Evolutionary conservation across 2,113 vertebrate genomes (phyloP), one percentile per base, ranked within the genome.

Genomic region (Odocoileus hemionus): DNA sequence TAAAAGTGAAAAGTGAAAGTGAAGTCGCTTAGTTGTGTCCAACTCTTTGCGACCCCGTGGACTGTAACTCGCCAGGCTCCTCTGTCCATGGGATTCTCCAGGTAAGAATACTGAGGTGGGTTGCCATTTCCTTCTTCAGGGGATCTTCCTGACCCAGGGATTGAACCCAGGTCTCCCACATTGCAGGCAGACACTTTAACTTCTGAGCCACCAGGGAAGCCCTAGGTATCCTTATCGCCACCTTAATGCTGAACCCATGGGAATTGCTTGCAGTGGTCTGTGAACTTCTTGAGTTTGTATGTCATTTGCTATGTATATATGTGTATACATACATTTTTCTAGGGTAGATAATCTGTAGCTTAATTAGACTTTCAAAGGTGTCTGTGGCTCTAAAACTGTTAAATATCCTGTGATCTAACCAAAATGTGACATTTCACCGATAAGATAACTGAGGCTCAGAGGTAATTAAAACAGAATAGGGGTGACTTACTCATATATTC

Each of bases 351-450:
- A 47, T 39, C 45, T 58, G 2, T 92, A 82, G 52, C 43, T 82
- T 78, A 64, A 54, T 61, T 93, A 39, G 52, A 61, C 89, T 92
- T 89, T 90, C 36, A 93, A 50, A 91, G 45, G 16, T 84, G 11
- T 92, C 15, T 45, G 9, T 96, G 47, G 39, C 61, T 90, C 33
- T 61, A 50, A 86, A 94, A 86, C 50, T 30, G 39, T 28, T 97
- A 83, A 94, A 64, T 26, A 43, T 92, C 28, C 36, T 94, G 3
- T 85, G 39, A 70, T 84, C 23, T 28, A 79, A 12, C 54, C 58
- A 95, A 86, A 96, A 94, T n/a, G 52, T 74, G 39, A 61, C 52
- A 91, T 94, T 85, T 95, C 86, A 83, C 52, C 28, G 5, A 76
- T 89, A 30, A 94, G 36, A 67, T 28, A 91, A 43, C 74, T 91